A percentile compares a stretch with the other conserved stretches of the same genome.
These are phyloP conservation scores for Tetragonula clypearis DNA, from an alignment of 1,140 invertebrate genomes.

Conservation along the genomic window DNA sequence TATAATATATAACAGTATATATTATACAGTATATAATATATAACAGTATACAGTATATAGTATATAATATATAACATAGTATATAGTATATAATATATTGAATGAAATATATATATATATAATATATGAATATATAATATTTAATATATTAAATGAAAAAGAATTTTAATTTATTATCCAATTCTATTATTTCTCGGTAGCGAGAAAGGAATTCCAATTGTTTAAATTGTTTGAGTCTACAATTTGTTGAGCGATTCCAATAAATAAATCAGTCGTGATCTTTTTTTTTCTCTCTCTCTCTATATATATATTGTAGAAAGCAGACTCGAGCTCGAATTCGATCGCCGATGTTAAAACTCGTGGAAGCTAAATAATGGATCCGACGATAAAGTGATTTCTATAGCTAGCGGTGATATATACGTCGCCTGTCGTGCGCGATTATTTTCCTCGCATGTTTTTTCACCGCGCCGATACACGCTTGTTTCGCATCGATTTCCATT, in stretches of 20 bases:
- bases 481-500: constrained; percentile 15
- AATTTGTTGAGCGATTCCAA: not conserved
- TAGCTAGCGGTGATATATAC: not conserved
- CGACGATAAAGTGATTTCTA: not conserved
- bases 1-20: no score
- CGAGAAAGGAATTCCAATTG: constrained; percentile 24
- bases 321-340: not conserved
- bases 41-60: no score
- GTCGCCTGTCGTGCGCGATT: not conserved
- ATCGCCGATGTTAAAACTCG: not conserved
- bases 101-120: no score
- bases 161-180: constrained; percentile 19
- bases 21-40: no score
- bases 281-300: not conserved
- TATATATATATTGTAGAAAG: not conserved
- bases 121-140: no score
- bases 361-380: not conserved
- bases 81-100: no score
- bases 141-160: not conserved
- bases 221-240: constrained; percentile 11
- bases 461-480: not conserved
- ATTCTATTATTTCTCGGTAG: not conserved
- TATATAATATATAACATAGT: no score
- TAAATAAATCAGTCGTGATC: not conserved
- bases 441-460: not conserved